Base-by-base conservation (phyloP, 2,113 vertebrate genomes). In the Odontophorus gujanensis region DNA sequence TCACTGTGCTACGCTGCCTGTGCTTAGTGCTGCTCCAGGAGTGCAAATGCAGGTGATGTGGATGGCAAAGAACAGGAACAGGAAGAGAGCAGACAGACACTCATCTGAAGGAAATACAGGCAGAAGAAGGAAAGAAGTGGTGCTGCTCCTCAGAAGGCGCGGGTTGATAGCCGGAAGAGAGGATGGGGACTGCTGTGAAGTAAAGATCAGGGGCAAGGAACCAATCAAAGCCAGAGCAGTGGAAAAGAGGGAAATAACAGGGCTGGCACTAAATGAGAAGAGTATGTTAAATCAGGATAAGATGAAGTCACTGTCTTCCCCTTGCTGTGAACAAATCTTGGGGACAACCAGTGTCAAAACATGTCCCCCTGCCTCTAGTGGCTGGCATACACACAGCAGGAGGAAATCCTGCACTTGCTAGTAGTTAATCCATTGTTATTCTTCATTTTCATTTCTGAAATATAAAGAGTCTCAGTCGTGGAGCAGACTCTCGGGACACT, bases 1-100 rank as follows among this genome's bases (percentile, higher is more conserved):
- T 0, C 51, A 26, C 72, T 5, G 9, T 5, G 21, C 50, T 62
- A 40, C 4, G 11, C 32, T 1, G 0, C 11, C 32, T 7, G 7
- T 1, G 12, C 42, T 30, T 14, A 4, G 26, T 32, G 28, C 24
- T 5, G 30, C 0, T 72, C 51, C 43, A 9, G 11, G 3, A 11
- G 3, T 13, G 16, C 45, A 58, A 50, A 38, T 26, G 26, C 30
- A 66, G 20, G 24, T 7, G 10, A 62, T 15, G 19, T 24, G 76
- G 21, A 26, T 4, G 42, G 55, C 22, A 66, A 34, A 20, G 16
- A 72, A 11, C 25, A 79, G 75, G 53, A 32, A 6, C 25, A 73
- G 16, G 11, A 86, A 34, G 11, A 19, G 47, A 81, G 28, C n/a
- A 19, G 24, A 45, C n/a, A 19, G 24, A 45, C 42, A 61, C 2